Conservation (phyloP, 2,113 vertebrate species). For the Gallinago undulata region DNA sequence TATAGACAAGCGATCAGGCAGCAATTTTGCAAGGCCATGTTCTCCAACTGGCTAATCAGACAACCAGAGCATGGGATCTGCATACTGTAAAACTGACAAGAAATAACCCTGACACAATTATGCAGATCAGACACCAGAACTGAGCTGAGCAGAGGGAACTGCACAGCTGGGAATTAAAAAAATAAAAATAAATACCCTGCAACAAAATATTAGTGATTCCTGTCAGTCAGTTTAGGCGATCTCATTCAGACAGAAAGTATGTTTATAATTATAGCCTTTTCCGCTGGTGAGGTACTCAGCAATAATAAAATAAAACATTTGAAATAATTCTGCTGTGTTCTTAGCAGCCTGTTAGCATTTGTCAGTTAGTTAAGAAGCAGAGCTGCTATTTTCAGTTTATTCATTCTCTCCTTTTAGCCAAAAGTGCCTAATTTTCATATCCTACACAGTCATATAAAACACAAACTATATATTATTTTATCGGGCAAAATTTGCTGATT, state of each 20-base stretch:
- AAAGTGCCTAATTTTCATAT: neutral
- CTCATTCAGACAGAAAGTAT: neutral
- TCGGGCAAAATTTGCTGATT: neutral
- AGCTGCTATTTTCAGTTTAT: neutral
- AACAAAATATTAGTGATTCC: neutral
- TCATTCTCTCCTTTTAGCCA: neutral
- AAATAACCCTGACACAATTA: neutral
- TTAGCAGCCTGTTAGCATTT: neutral
- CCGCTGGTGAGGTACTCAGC: neutral
- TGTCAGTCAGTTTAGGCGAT: neutral
- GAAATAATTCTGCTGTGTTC: neutral
- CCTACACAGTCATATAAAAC: neutral
- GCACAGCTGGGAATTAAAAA: neutral
- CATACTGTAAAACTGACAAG: constrained; percentile 31
- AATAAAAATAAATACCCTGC: neutral
- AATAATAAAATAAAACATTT: neutral
- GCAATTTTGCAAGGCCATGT: neutral
- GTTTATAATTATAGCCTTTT: neutral
- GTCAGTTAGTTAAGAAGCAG: neutral
- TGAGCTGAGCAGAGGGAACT: neutral
- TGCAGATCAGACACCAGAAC: constrained; percentile 23
- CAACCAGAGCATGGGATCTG: constrained; percentile 1
- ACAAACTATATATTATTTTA: neutral
- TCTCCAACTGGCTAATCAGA: constrained; percentile 12
- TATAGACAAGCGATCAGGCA: neutral